Percentiles rank a stretch among this genome's conserved stretches.
Conservation (phyloP, 2,888 invertebrate species). For the Drosophila dives region DNA sequence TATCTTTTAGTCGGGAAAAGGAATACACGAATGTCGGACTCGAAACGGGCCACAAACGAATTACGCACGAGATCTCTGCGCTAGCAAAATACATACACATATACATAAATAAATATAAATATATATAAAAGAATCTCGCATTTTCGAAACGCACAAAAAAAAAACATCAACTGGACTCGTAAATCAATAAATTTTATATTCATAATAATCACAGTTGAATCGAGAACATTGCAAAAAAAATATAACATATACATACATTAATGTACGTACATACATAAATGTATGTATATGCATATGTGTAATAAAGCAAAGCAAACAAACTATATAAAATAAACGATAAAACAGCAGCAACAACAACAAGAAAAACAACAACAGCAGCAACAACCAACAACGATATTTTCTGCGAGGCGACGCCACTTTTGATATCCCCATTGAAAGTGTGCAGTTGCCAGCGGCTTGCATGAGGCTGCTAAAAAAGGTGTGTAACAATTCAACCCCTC, state of each 20-base stretch:
- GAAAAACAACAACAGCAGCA: slow-evolving; percentile 25
- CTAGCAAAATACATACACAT: slow-evolving; percentile 9
- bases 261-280: slow-evolving; percentile 8
- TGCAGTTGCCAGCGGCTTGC: slow-evolving; percentile 68
- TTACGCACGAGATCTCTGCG: slow-evolving; percentile 58
- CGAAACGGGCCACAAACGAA: slow-evolving; percentile 53
- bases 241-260: slow-evolving; percentile 8
- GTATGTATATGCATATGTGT: slow-evolving; percentile 18
- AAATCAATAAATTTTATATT: slow-evolving; percentile 51
- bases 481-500: slow-evolving; percentile 48
- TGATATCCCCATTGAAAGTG: slow-evolving; percentile 38
- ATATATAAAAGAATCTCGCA: slow-evolving; percentile 48
- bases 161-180: slow-evolving; percentile 35
- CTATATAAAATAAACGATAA: slow-evolving; percentile 17
- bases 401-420: slow-evolving; percentile 42
- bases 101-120: slow-evolving; percentile 17
- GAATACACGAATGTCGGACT: slow-evolving; percentile 74
- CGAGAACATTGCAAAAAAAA: slow-evolving; percentile 22
- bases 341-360: slow-evolving; percentile 22
- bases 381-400: slow-evolving; percentile 39
- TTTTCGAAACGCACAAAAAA: slow-evolving; percentile 40
- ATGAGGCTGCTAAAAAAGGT: slow-evolving; percentile 78
- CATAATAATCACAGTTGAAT: slow-evolving; percentile 29
- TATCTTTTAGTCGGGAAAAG: slow-evolving; percentile 79
- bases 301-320: slow-evolving; percentile 16